Base-by-base conservation (phyloP, 1,140 invertebrate species). In the Tenebrio molitor region DNA sequence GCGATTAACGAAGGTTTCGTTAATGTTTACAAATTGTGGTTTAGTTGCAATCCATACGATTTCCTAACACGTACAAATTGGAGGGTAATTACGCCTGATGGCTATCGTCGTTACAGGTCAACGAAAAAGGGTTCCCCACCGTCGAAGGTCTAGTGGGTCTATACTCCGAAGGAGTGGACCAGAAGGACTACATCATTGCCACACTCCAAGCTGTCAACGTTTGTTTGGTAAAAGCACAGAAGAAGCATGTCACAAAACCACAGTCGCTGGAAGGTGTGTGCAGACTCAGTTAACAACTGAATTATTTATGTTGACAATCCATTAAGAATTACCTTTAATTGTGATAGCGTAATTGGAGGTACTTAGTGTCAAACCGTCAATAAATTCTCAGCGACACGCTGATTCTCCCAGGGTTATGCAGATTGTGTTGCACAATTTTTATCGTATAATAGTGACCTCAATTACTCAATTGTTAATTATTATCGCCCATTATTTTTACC, bases 131-230 rank as follows among this genome's bases (percentile, higher is more conserved):
- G 1, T 90, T 90, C 81, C 91, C 91, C 10, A 91, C 89, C 1
- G 81, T 88, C 10, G 88, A 91, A 71, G 91, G 90, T 15, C 79
- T 92, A 36, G 88, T 92, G 21, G 81, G 87, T 12, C 84, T 92
- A 33, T 92, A 91, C 81, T 89, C 90, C 8, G 89, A 90, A 78
- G 90, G 90, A 6, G 89, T 91, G 0, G 86, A 88, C 73, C 90
- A 92, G 71, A 86, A 89, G 58, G 89, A 89, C 1, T 92, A 91
- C 81, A 89, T 91, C 83, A 87, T 90, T 83, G 89, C 90, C 1
- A 90, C 90, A 5, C 78, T 89, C 5, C 87, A 89, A 68, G 88
- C 90, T 5, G 90, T 90, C 5, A 85, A 90, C 69, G 85, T 87
- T 72, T 92, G 91, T 78, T 84, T 92, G 68, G 72, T 29, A n/a